These are phyloP conservation scores for Zaprionus ornatus DNA, from an alignment of 1,140 invertebrate genomes.

Conservation along the genomic window DNA sequence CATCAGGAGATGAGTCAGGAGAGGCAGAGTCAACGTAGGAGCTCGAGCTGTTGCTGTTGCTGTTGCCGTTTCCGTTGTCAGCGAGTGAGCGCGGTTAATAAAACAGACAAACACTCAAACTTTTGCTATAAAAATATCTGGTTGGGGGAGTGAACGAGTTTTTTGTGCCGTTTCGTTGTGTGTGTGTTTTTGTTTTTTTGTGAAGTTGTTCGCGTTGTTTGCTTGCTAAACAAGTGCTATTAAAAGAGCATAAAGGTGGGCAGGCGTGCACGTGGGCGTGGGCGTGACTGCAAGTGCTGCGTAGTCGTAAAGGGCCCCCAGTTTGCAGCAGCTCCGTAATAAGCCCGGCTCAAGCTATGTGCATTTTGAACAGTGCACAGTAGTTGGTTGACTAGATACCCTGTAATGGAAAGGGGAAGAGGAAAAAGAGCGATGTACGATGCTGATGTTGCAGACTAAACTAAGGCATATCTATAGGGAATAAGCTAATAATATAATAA, in stretches of 20 bases:
- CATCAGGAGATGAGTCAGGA: no score
- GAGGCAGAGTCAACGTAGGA: background rate
- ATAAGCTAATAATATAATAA: no score
- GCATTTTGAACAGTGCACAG: slow-evolving; percentile 15
- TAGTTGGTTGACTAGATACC: slow-evolving; percentile 30
- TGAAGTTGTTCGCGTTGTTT: slow-evolving; percentile 71
- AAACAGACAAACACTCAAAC: slow-evolving; percentile 83
- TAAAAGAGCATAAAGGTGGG: slow-evolving; percentile 78
- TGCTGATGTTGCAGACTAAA: no score
- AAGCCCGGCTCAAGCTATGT: slow-evolving; percentile 53
- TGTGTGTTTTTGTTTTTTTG: background rate
- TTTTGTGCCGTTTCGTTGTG: slow-evolving; percentile 34
- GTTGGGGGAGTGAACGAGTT: slow-evolving; percentile 47
- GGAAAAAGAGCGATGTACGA: no score
- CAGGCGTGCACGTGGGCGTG: slow-evolving; percentile 31
- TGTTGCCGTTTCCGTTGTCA: slow-evolving; percentile 12
- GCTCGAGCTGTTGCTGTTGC: background rate
- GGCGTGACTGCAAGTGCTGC: slow-evolving; percentile 27
- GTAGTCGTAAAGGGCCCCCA: slow-evolving; percentile 59
- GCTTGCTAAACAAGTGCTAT: slow-evolving; percentile 80
- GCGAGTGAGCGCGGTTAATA: slow-evolving; percentile 73
- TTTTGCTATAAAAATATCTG: slow-evolving; percentile 82
- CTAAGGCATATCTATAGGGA: no score
- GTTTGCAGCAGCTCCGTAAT: slow-evolving; percentile 39
- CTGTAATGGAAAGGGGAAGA: background rate